Evolutionary conservation across 2,113 vertebrate species (phyloP).

Genomic region (Amphilophus citrinellus): DNA sequence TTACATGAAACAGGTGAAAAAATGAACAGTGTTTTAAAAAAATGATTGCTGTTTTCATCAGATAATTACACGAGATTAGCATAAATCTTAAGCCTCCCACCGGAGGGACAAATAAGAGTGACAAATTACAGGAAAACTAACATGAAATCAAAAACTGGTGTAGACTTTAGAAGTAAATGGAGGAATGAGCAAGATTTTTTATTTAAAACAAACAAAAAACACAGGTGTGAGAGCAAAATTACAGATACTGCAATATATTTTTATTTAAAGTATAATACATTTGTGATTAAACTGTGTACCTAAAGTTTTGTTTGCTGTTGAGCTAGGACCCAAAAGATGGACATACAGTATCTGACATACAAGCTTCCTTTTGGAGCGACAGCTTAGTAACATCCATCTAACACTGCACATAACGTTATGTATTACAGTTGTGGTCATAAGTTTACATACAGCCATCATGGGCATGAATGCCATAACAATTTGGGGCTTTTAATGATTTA

Average conservation of each 20-base stretch:
- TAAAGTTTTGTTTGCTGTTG: background rate
- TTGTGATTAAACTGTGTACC: background rate
- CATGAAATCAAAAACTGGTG: background rate
- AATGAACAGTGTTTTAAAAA: conserved; percentile 10
- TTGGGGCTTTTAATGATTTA: no score
- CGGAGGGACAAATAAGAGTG: background rate
- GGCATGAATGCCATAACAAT: no score
- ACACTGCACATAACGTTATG: no score
- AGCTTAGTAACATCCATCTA: no score
- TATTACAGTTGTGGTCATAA: no score
- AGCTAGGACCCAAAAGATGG: background rate
- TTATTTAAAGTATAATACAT: background rate
- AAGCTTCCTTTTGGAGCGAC: no score
- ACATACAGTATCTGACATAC: background rate
- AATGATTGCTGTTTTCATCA: conserved; percentile 18
- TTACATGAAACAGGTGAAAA: conserved; percentile 12
- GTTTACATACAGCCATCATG: no score
- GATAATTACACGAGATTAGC: background rate
- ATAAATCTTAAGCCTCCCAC: conserved; percentile 13
- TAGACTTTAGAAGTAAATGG: background rate
- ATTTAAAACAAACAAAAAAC: background rate
- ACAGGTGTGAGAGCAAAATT: no score
- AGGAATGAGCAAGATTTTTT: background rate
- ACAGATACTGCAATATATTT: background rate
- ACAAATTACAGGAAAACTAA: conserved; percentile 2